Base-by-base conservation (phyloP, 2,113 vertebrate species). In the Xiphophorus couchianus region DNA sequence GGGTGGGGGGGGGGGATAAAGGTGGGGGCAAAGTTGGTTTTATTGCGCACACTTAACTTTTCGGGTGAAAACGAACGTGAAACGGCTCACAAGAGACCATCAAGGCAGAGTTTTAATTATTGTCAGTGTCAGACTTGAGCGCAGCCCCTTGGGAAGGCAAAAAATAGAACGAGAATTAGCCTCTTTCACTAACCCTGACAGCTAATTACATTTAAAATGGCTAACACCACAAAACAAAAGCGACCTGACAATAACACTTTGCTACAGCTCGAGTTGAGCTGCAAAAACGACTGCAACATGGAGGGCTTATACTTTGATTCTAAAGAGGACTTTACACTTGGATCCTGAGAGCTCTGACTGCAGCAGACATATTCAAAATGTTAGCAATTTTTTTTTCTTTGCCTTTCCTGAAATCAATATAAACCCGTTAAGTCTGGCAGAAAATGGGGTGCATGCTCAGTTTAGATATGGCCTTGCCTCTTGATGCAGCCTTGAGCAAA, bases 31-130 rank as follows among this genome's bases (percentile, higher is more conserved):
- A 75, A 78, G 81, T 77, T 27, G 30, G 80, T 76, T 63, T 66
- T 79, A 84, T 86, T 89, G 74, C 58, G 69, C 77, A n/a, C 25
- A 58, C 51, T 58, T 58, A 58, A 86, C 85, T 85, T 75, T 79
- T 84, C 30, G 83, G 80, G 77, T 88, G 85, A 80, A 92, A 89
- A 91, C 85, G 88, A 86, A 87, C 69, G 77, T 85, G 82, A 79
- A 78, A 62, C 76, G 4, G 80, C 81, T 81, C 84, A 88, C 31
- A 72, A 88, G 82, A 86, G 81, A 58, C 81, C 84, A 86, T 80
- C 31, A 78, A 90, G 83, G 84, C 85, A 90, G 82, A 90, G 85
- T 89, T 92, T 93, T 93, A 93, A 93, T 93, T 92, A 92, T 91
- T 86, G 90, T 90, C 86, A 86, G 83, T 92, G 90, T 93, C 89